Evolutionary conservation across 2,888 invertebrate species (phyloP).

Genomic region (Neoitamus cyanurus): DNA sequence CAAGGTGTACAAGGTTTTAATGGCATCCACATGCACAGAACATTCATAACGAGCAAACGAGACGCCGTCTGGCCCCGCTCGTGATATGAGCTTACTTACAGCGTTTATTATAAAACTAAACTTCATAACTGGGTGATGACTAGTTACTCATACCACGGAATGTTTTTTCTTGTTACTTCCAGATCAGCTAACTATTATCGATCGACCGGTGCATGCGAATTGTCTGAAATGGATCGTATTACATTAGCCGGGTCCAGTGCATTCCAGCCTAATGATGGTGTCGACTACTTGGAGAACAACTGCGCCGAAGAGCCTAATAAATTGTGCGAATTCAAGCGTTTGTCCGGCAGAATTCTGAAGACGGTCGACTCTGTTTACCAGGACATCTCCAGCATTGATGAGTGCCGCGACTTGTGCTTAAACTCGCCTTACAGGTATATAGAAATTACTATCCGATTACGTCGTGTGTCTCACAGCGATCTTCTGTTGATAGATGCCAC

Average conservation of each 20-base stretch:
- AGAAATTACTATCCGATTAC: conserved; percentile 3
- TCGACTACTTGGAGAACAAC: conserved; percentile 91
- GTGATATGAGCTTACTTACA: conserved; percentile 24
- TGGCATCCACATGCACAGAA: not conserved
- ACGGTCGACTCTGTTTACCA: conserved; percentile 94
- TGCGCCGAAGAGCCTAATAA: conserved; percentile 95
- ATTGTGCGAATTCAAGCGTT: conserved; percentile 92
- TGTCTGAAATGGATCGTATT: conserved; percentile 92
- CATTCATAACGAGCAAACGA: conserved; percentile 25
- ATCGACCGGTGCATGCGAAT: conserved; percentile 84
- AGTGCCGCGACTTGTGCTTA: conserved; percentile 88
- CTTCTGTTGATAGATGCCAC: conserved; percentile 74
- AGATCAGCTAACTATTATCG: conserved; percentile 93
- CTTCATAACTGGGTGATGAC: conserved; percentile 25
- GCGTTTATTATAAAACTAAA: conserved; percentile 22
- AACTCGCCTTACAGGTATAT: conserved; percentile 81
- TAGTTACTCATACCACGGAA: not conserved
- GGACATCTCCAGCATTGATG: conserved; percentile 86
- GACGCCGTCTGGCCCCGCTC: conserved; percentile 13
- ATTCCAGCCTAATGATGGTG: conserved; percentile 77
- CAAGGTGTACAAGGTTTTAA: conserved; percentile 27
- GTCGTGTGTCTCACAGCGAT: not conserved
- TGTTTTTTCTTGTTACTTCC: conserved; percentile 59
- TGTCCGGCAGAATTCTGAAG: conserved; percentile 88
- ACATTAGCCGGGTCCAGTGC: conserved; percentile 85